Evolutionary conservation across 2,888 invertebrate species (phyloP).

Genomic region (Hartigia nigra): DNA sequence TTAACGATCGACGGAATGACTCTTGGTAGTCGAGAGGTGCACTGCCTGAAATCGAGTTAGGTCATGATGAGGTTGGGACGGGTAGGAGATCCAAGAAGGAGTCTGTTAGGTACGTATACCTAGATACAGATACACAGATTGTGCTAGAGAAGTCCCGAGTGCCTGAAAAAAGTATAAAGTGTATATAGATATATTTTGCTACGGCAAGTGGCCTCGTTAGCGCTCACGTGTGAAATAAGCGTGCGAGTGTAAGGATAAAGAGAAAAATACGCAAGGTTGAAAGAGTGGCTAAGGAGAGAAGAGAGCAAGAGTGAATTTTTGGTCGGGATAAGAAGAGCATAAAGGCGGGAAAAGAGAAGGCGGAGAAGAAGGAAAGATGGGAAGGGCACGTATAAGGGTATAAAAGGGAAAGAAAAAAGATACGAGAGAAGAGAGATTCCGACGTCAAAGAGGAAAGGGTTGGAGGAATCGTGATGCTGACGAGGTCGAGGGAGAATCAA

Average conservation of each 20-base stretch:
- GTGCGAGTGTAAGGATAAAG: not conserved
- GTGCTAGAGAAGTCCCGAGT: not conserved
- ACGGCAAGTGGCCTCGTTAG: not conserved
- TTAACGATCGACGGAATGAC: not conserved
- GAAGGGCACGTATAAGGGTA: not conserved
- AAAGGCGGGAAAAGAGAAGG: slow-evolving; percentile 13
- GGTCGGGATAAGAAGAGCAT: slow-evolving; percentile 13
- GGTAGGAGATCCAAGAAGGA: not conserved
- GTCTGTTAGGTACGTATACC: not conserved
- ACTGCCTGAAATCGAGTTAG: not conserved
- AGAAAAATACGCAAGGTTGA: not conserved
- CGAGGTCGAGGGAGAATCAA: not conserved
- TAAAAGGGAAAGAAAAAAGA: slow-evolving; percentile 5
- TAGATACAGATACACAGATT: not conserved
- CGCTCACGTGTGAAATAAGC: not conserved
- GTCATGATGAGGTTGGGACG: not conserved
- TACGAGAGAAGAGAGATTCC: slow-evolving; percentile 13
- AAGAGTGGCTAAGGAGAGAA: slow-evolving; percentile 29
- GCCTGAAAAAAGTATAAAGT: not conserved
- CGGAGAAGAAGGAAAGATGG: slow-evolving; percentile 18
- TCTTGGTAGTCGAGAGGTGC: not conserved
- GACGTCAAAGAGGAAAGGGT: slow-evolving; percentile 18
- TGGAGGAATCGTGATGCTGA: not conserved
- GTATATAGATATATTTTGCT: not conserved
- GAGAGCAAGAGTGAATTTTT: slow-evolving; percentile 21